These are phyloP conservation scores for Meandrusa payeni DNA, from an alignment of 2,888 invertebrate genomes.

Conservation along the genomic window DNA sequence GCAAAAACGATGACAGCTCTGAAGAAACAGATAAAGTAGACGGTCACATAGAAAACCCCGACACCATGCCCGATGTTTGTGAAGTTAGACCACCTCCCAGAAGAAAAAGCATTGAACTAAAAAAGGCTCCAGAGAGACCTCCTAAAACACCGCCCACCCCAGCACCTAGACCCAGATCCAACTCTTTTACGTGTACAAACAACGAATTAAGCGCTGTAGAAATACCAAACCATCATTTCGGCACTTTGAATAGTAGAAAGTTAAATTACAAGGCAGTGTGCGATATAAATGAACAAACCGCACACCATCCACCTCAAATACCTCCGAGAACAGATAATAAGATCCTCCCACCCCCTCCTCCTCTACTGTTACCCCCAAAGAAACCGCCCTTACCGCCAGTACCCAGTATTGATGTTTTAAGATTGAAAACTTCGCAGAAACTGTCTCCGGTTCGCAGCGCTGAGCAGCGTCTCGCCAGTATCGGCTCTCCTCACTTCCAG, in stretches of 20 bases:
- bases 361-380: constrained; percentile 82
- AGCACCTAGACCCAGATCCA: constrained; percentile 78
- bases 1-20: constrained; percentile 72
- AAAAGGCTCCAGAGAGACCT: constrained; percentile 84
- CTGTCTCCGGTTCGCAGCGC: constrained; percentile 61
- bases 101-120: constrained; percentile 75
- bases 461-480: constrained; percentile 80
- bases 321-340: constrained; percentile 73
- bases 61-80: constrained; percentile 69
- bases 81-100: constrained; percentile 84
- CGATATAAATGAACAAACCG: constrained; percentile 62
- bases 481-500: constrained; percentile 83
- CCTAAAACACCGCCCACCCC: constrained; percentile 81
- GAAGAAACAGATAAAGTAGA: constrained; percentile 66
- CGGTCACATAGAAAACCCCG: constrained; percentile 57
- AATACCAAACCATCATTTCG: constrained; percentile 67
- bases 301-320: constrained; percentile 71
- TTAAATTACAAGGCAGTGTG: constrained; percentile 70
- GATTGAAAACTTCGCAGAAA: constrained; percentile 77
- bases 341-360: constrained; percentile 70
- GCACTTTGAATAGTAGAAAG: constrained; percentile 67
- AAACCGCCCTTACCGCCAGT: constrained; percentile 88
- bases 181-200: constrained; percentile 74
- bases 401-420: constrained; percentile 82
- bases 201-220: constrained; percentile 68